Conservation (phyloP, 2,797 vertebrate species). For the Thripadectes ignobilis region DNA sequence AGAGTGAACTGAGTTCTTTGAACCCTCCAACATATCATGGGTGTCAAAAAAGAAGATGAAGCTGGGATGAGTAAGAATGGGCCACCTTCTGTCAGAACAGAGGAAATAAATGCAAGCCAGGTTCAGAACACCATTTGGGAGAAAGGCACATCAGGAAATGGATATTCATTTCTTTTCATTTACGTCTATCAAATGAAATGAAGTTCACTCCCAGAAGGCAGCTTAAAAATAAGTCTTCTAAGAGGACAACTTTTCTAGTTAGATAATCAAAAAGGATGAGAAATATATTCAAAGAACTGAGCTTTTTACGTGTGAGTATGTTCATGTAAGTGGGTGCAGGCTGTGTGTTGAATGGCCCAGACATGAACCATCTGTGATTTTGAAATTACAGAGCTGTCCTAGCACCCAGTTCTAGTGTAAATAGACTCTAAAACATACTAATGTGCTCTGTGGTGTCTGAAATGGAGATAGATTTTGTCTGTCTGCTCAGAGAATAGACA, state of each 20-base stretch:
- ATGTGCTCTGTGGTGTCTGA: conserved; percentile 38
- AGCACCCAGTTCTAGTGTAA: conserved; percentile 35
- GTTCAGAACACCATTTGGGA: not conserved
- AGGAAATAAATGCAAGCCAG: not conserved
- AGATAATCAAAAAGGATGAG: not conserved
- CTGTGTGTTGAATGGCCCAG: not conserved
- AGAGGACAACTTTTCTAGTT: not conserved
- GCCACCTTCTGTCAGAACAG: not conserved
- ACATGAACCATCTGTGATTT: conserved; percentile 53
- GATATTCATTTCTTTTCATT: not conserved
- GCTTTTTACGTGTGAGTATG: not conserved
- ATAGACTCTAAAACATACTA: conserved; percentile 15
- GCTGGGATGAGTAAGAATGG: not conserved
- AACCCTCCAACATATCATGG: not conserved
- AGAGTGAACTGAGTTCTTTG: not conserved
- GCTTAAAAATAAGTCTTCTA: conserved; percentile 2
- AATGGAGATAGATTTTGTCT: conserved; percentile 49
- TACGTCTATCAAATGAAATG: not conserved
- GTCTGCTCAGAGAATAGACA: conserved; percentile 30
- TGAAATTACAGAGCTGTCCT: conserved; percentile 5
- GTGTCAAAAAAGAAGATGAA: not conserved
- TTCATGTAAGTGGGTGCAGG: not conserved
- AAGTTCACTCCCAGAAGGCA: not conserved
- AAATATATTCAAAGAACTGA: not conserved
- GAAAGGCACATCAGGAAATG: not conserved